Base-by-base conservation (phyloP, 2,113 vertebrate genomes). In the Lamprotornis superbus region DNA sequence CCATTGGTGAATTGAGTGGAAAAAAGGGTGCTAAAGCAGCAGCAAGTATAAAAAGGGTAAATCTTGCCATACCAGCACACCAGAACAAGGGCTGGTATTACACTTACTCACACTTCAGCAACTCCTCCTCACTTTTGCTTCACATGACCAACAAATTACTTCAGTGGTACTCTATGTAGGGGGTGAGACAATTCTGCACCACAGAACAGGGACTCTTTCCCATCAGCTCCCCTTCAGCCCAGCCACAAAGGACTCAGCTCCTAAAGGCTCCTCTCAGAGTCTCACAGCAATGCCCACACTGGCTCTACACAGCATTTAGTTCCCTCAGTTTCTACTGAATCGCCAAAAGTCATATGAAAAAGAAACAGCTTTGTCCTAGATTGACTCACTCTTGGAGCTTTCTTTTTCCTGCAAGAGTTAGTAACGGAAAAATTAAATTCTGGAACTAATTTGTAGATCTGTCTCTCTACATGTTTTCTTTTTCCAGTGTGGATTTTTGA, bases 121-220 rank as follows among this genome's bases (percentile, higher is more conserved):
- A 35, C 21, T 39, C 68, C 22, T 67, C 78, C 59, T 56, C 53
- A 53, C 5, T 35, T 28, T 21, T 12, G 12, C 30, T 78, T 55
- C 70, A 37, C 12, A 31, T 0, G 0, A 46, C 23, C 56, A 78
- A 23, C 39, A 37, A 49, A 19, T 12, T 0, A 67, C 37, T 59
- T 52, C 14, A 44, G 56, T 9, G 13, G 23, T 22, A 11, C 11
- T 49, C 56, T 27, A 24, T 73, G 44, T 15, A 57, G 17, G 4
- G 12, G 25, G 9, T 7, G 19, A 84, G 50, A 39, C 24, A 63
- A 33, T 52, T 71, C 53, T 71, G 53, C 47, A 56, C 27, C 82
- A 40, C 15, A 60, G 23, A 86, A 60, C 1, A 65, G 1, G 1
- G 37, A 31, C 23, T 56, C 28, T 40, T 77, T 52, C 37, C 56